Evolutionary conservation across 2,113 vertebrate species (phyloP), one percentile per base, ranked within the genome.

Genomic region (Corythaeola cristata): DNA sequence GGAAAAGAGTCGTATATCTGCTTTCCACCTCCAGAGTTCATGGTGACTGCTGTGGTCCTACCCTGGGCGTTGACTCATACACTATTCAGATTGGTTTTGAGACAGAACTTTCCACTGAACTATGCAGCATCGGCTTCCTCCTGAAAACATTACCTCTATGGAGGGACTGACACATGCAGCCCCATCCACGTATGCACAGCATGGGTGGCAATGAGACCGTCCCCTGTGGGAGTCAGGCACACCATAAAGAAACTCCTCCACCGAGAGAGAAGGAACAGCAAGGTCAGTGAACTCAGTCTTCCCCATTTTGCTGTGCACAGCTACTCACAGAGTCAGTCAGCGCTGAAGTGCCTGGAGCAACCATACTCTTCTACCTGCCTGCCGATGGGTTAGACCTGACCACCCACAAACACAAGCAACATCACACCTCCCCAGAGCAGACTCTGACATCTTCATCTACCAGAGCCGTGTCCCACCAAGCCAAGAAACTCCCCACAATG

Each of bases 271-370:
- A 62, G 11, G 63, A 77, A 81, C 6, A 24, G 30, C 59, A 62
- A 62, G 26, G 44, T 13, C 47, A 71, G 3, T 3, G 6, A 79
- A 79, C 12, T 49, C 60, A 16, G 23, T 3, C 35, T 45, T 45
- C 7, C 28, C 11, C 19, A 62, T 5, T 52, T 13, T 35, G 22
- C 35, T 73, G 28, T 6, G 44, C 45, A 17, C 18, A 52, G 59
- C 49, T 60, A 5, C 52, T 63, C 62, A 68, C 0, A 0, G n/a
- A 56, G 35, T 39, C 4, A 1, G 35, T 35, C 18, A 55, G 16
- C 6, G 12, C n/a, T 58, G 22, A 64, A 76, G 21, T 60, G 11
- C 59, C 4, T 76, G 32, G 15, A 88, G 24, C 16, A 82, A 35
- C 7, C 35, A 24, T 3, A 9, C 15, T 71, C 68, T 63, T 86